Base-by-base conservation (phyloP, 2,888 invertebrate genomes). In the Amphipoea oculea region DNA sequence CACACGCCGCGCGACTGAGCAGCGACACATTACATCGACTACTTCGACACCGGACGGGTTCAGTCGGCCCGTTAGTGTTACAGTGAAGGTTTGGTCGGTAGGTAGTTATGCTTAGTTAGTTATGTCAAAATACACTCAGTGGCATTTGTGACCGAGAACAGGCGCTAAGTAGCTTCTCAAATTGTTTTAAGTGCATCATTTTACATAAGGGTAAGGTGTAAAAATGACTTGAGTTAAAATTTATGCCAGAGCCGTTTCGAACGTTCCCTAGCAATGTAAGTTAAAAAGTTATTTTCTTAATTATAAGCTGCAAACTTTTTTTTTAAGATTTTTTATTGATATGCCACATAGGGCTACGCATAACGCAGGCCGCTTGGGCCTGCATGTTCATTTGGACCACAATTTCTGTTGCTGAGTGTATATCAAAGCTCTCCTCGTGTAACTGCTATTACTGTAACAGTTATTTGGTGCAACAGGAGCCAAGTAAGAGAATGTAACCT, bases 1-100 rank as follows among this genome's bases (percentile, higher is more conserved):
- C 78, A 54, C 80, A 36, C 36, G 36, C 36, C 71, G 0, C 63
- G 66, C 62, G 76, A 69, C 72, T n/a, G n/a, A 2, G n/a, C 54
- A 17, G 40, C 57, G 40, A 17, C 76, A 14, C 12, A 0, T 36
- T 36, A 63, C 76, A 54, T n/a, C 9, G 9, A 5, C 14, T 54
- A 23, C 23, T 54, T 0, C 1, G 54, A 5, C 23, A 17, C 4
- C 54, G 23, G 14, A 4, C 0, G 29, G 29, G 14, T 7, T 0
- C 48, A 0, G 14, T 7, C 36, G 14, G 9, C 70, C 14, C 2
- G 36, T 40, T 14, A 2, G 23, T 14, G 23, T 9, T 7, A 0
- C 7, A 48, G 6, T 23, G 36, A 51, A 36, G 6, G 48, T 20
- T 20, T 20, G 29, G 6, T 4, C 20, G 48, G 36, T 23, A 3